Base-by-base conservation (phyloP, 2,113 vertebrate genomes). In the Onychostoma macrolepis region DNA sequence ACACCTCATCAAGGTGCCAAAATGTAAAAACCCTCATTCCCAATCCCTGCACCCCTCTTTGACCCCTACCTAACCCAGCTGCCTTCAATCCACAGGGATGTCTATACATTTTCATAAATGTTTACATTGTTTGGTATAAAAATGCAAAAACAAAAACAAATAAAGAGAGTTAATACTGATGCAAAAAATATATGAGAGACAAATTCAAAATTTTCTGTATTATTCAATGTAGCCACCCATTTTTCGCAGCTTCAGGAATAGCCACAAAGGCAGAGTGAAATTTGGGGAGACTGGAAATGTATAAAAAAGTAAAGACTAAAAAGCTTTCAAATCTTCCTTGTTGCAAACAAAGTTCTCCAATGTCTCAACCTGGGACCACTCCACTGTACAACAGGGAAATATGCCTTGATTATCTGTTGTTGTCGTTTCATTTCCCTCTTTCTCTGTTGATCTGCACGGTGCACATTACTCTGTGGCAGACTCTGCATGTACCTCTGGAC, bases 81-180 rank as follows among this genome's bases (percentile, higher is more conserved):
- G 92, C 96, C 96, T 96, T 96, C 96, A 97, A 95, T 94, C 92
- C 96, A 94, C 93, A 95, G 96, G 95, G 93, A 95, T 92, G 95
- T 96, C 96, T 95, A 95, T 95, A 95, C 94, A 95, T 92, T 92
- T 94, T 93, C 96, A 93, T 9, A 95, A 95, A 94, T 96, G 95
- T 41, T 41, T 38, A 71, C 67, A 36, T 30, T 33, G 95, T 97
- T 93, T 96, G 95, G 96, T 95, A 95, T 96, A 95, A 97, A 94
- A 93, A 91, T 86, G 77, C 48, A 87, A 87, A 87, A 87, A 74
- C 36, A 87, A 94, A 87, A 26, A 26, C 58, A 30, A 13, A 65
- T 19, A 90, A 93, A 88, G 94, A 94, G 96, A 90, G 93, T 43
- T 97, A 99, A 99, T 97, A 98, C 97, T 97, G 97, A 97, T 96